Conservation (phyloP, 2,113 vertebrate genomes). For the Mugil cephalus region DNA sequence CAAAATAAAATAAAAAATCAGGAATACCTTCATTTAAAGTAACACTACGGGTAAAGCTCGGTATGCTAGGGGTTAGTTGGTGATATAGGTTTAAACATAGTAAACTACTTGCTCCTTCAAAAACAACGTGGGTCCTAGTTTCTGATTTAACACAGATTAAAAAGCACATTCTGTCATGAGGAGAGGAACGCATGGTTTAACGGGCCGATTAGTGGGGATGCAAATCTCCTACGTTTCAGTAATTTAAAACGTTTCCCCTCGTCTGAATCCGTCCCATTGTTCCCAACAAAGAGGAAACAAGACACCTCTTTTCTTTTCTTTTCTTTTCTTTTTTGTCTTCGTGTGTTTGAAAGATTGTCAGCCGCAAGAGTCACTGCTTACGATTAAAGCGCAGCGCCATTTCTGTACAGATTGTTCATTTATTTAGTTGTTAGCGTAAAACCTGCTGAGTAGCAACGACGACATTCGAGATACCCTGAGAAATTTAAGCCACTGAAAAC, state of each 20-base stretch:
- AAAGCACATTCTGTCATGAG: background rate
- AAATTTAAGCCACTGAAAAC: constrained; percentile 34
- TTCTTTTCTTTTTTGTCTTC: constrained; percentile 29
- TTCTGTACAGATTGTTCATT: too few relatives aligned
- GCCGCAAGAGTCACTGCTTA: constrained; percentile 33
- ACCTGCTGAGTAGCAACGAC: constrained; percentile 24
- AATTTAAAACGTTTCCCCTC: constrained; percentile 45
- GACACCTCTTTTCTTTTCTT: constrained; percentile 43
- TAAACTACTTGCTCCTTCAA: constrained; percentile 54
- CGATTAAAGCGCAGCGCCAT: constrained; percentile 8
- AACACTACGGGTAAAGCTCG: constrained; percentile 49
- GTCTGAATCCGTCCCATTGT: constrained; percentile 60
- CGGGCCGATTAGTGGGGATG: constrained; percentile 25
- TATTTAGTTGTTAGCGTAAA: constrained; percentile 1
- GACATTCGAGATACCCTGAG: constrained; percentile 69
- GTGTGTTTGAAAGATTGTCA: constrained; percentile 66
- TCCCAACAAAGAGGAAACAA: constrained; percentile 70
- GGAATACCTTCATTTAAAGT: constrained; percentile 81
- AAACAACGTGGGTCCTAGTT: background rate
- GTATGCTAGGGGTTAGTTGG: constrained; percentile 30
- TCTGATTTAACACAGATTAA: constrained; percentile 2
- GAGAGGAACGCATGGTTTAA: constrained; percentile 7
- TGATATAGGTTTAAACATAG: constrained; percentile 17
- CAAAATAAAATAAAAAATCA: constrained; percentile 45
- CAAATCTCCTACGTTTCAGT: constrained; percentile 41